Percentiles rank a stretch among this genome's conserved stretches.
Evolutionary conservation across 1,140 invertebrate species (phyloP).

Genomic region (Halotydeus destructor): DNA sequence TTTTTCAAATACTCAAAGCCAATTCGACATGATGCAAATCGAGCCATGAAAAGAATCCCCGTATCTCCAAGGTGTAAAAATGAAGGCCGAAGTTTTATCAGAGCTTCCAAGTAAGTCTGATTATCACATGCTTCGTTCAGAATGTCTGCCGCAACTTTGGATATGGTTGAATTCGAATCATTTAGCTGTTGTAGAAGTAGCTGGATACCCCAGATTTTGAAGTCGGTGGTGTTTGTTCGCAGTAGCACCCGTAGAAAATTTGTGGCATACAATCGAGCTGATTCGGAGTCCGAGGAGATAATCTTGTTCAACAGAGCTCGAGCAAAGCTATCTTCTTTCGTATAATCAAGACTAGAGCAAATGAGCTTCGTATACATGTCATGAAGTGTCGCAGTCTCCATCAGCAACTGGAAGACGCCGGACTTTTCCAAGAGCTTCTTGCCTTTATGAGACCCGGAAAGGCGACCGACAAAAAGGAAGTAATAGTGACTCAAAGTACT

Average conservation of each 20-base stretch:
- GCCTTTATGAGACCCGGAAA: conserved; percentile 51
- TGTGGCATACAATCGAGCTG: conserved; percentile 63
- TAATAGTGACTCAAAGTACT: conserved; percentile 78
- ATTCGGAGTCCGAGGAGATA: conserved; percentile 30
- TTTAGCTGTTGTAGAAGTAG: conserved; percentile 55
- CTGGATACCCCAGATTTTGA: conserved; percentile 50
- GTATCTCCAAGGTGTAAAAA: conserved; percentile 55
- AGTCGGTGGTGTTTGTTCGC: conserved; percentile 37
- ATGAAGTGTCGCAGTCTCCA: conserved; percentile 42
- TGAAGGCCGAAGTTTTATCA: conserved; percentile 44
- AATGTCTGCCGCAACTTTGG: conserved; percentile 49
- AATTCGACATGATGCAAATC: conserved; percentile 50
- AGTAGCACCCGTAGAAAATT: conserved; percentile 67
- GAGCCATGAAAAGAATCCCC: conserved; percentile 53
- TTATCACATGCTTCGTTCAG: conserved; percentile 75
- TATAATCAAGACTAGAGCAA: conserved; percentile 69
- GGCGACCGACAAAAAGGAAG: conserved; percentile 71
- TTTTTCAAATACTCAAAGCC: conserved; percentile 44
- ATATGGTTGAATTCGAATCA: conserved; percentile 46
- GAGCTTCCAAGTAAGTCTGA: conserved; percentile 47
- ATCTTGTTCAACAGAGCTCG: conserved; percentile 31
- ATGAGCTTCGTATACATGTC: conserved; percentile 81
- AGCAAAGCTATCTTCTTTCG: conserved; percentile 37
- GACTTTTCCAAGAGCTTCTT: conserved; percentile 44
- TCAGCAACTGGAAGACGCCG: conserved; percentile 46